Conservation (phyloP, 2,113 vertebrate species). For the Anolis carolinensis region DNA sequence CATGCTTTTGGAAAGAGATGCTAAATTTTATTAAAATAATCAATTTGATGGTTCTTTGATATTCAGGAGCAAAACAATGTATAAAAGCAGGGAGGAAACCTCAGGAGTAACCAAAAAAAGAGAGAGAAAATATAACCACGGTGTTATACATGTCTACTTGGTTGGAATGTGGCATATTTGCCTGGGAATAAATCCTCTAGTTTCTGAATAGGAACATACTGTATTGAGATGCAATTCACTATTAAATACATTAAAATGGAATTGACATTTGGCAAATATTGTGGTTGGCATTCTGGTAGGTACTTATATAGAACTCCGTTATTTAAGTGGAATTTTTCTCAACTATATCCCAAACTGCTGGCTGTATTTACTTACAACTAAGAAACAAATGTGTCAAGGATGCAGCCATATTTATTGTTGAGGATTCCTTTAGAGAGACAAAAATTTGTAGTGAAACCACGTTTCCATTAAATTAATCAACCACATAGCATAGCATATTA, state of each 20-base stretch:
- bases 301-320: neutral
- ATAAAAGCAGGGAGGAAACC: constrained; percentile 22
- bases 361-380: neutral
- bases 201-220: neutral
- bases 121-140: neutral
- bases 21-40: constrained; percentile 70
- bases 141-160: neutral
- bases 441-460: constrained; percentile 7
- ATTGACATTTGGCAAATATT: neutral
- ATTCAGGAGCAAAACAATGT: constrained; percentile 45
- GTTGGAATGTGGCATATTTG: neutral
- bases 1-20: constrained; percentile 70
- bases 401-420: constrained; percentile 17
- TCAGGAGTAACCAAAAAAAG: neutral
- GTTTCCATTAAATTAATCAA: constrained; percentile 34
- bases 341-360: constrained; percentile 5
- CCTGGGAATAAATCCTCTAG: neutral
- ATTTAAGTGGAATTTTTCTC: constrained; percentile 33
- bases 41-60: constrained; percentile 57
- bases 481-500: constrained; percentile 24
- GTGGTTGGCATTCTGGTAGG: constrained; percentile 2
- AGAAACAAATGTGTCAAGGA: neutral
- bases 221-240: neutral
- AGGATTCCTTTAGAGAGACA: constrained; percentile 11
- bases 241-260: neutral